These are phyloP conservation scores for Acrossocheilus wenchowensis DNA, from an alignment of 2,797 vertebrate genomes.

Conservation along the genomic window DNA sequence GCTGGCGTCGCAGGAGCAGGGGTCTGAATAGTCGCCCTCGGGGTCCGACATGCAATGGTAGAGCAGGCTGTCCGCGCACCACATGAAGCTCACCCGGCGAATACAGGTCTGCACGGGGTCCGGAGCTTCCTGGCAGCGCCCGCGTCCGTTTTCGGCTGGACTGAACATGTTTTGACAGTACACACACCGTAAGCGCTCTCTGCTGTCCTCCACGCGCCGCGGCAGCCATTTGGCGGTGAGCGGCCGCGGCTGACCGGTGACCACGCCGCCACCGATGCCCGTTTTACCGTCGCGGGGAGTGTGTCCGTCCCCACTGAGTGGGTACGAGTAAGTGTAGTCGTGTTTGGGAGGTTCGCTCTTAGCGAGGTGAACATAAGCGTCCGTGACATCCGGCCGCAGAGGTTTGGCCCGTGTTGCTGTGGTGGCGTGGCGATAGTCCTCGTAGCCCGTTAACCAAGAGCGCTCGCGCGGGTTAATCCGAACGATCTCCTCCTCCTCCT, in stretches of 20 bases:
- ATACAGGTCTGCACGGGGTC: slow-evolving; percentile 91
- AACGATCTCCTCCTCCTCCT: slow-evolving; percentile 90
- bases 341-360: slow-evolving; percentile 89
- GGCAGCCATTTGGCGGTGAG: slow-evolving; percentile 72
- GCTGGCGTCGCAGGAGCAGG: slow-evolving; percentile 92
- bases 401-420: slow-evolving; percentile 78
- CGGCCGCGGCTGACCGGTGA: slow-evolving; percentile 85
- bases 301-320: slow-evolving; percentile 82
- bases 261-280: slow-evolving; percentile 69
- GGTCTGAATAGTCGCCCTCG: slow-evolving; percentile 95
- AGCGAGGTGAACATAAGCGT: slow-evolving; percentile 87
- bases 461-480: slow-evolving; percentile 91
- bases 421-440: slow-evolving; percentile 91
- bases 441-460: slow-evolving; percentile 91
- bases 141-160: slow-evolving; percentile 87
- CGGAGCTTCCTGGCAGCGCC: slow-evolving; percentile 90
- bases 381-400: slow-evolving; percentile 69
- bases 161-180: slow-evolving; percentile 95
- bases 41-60: slow-evolving; percentile 98
- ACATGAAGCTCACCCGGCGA: slow-evolving; percentile 92
- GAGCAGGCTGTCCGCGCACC: slow-evolving; percentile 95
- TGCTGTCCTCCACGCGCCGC: slow-evolving; percentile 66
- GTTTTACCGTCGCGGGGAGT: slow-evolving; percentile 78
- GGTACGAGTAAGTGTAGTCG: slow-evolving; percentile 87
- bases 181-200: slow-evolving; percentile 84